Conservation (phyloP, 1,140 invertebrate genomes). For the Pteromalus puparum region DNA sequence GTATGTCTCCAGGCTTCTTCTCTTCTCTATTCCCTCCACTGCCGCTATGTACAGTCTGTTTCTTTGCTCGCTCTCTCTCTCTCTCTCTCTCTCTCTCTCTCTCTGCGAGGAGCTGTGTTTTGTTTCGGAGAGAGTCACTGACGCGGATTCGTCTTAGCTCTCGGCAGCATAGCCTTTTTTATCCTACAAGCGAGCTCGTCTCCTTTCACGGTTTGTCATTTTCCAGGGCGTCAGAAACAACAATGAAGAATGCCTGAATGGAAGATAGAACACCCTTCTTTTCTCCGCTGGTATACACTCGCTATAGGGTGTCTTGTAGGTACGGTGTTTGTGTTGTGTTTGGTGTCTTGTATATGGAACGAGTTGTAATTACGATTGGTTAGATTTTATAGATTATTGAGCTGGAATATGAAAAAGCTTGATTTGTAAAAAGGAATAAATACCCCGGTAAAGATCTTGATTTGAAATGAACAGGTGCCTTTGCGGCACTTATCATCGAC, state of each 20-base stretch:
- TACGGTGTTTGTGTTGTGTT: not conserved
- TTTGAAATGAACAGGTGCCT: too few species aligned
- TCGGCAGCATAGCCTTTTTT: not conserved
- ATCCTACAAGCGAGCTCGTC: not conserved
- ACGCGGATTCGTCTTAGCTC: constrained; percentile 20
- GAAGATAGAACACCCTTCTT: not conserved
- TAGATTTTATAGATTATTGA: too few species aligned
- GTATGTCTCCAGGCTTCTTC: constrained; percentile 13
- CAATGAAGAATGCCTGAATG: constrained; percentile 13
- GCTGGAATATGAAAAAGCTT: too few species aligned
- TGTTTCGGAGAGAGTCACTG: constrained; percentile 16
- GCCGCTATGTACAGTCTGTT: not conserved
- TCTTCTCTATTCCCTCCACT: constrained; percentile 16
- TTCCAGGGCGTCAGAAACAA: constrained; percentile 1
- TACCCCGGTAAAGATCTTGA: too few species aligned
- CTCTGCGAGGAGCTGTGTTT: not conserved
- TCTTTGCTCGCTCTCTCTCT: not conserved
- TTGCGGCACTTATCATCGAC: too few species aligned
- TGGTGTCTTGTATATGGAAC: too few species aligned
- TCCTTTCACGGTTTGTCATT: constrained; percentile 36
- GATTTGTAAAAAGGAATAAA: too few species aligned
- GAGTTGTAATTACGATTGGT: too few species aligned
- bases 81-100: not conserved
- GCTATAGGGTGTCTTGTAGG: not conserved
- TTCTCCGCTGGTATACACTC: not conserved